Base-by-base conservation (phyloP, 2,797 vertebrate species). In the Catamblyrhynchus diadema region DNA sequence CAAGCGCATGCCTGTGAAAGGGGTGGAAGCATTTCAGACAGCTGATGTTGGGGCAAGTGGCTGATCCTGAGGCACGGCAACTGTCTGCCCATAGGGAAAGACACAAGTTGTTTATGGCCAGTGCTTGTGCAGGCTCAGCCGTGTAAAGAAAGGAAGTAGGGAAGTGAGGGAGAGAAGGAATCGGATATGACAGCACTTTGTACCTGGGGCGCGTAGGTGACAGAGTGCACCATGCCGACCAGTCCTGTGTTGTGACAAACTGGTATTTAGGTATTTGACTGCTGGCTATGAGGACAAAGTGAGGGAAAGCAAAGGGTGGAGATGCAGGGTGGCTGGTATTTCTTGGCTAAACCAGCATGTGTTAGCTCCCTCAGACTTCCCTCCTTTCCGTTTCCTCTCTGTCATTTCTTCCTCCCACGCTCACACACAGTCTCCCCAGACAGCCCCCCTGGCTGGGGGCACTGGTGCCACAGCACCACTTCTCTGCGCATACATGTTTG, bases 241-340 rank as follows among this genome's bases (percentile, higher is more conserved):
- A 25, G 59, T 37, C 62, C 65, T 23, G 27, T 30, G 4, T 57
- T 92, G 44, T 51, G 35, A 66, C 62, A 90, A 74, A 35, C 37
- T 27, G 32, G 14, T 69, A 13, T 87, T 87, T 42, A 61, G 27
- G 13, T 59, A 27, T 39, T 75, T 88, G 42, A 24, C 50, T 95
- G 59, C 39, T 0, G 0, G n/a, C 8, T 75, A 12, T 27, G 35
- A 78, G 51, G 39, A 25, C 1, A 1, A 70, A 77, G 45, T 22
- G 35, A 35, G 45, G 59, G 51, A 57, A 79, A 60, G 50, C 21
- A 44, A 81, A 8, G 41, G 37, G 20, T 65, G 67, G 33, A 75
- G 44, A 28, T 57, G 8, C 1, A 25, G 62, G 21, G 30, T 33
- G 32, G 27, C 56, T 86, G 56, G 17, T 85, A 45, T 71, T 72